A percentile compares a stretch with the other conserved stretches of the same genome.
These are phyloP conservation scores for Erythrolamprus reginae DNA, from an alignment of 2,113 vertebrate species.

Conservation along the genomic window DNA sequence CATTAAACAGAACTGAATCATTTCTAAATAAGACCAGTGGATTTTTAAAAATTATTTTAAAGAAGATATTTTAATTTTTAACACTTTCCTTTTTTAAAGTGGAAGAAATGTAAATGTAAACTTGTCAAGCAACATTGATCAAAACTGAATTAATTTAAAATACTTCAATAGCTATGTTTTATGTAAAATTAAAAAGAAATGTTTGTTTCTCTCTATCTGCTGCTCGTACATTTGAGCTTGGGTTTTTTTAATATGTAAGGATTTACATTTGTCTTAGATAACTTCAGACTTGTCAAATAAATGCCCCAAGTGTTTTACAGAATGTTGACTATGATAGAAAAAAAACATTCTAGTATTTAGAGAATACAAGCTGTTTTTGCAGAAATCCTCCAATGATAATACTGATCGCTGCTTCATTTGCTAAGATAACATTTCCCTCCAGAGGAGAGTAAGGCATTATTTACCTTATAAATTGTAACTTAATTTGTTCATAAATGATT, in stretches of 20 bases:
- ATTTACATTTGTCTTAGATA: neutral
- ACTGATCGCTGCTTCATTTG: slow-evolving; percentile 15
- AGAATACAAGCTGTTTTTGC: neutral
- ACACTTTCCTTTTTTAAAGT: neutral
- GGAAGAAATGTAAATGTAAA: neutral
- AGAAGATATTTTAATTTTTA: neutral
- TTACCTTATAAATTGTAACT: slow-evolving; percentile 12
- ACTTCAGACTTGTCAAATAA: neutral
- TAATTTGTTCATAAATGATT: neutral
- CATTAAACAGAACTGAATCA: neutral
- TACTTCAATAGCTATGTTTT: neutral
- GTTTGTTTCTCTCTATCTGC: neutral
- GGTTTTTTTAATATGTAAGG: neutral
- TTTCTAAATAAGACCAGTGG: neutral
- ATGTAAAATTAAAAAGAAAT: slow-evolving; percentile 7
- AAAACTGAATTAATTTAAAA: neutral
- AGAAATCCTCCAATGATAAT: neutral
- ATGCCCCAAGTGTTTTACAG: neutral
- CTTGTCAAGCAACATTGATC: neutral
- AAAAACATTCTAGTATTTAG: slow-evolving; percentile 38
- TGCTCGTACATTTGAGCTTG: neutral
- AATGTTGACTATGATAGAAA: slow-evolving; percentile 24
- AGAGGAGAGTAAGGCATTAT: slow-evolving; percentile 20
- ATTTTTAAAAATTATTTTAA: neutral
- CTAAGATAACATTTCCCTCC: slow-evolving; percentile 15